Percentiles rank a stretch among this genome's conserved stretches.
Evolutionary conservation across 2,797 vertebrate genomes (phyloP).

Genomic region (Sebastiscus tertius): DNA sequence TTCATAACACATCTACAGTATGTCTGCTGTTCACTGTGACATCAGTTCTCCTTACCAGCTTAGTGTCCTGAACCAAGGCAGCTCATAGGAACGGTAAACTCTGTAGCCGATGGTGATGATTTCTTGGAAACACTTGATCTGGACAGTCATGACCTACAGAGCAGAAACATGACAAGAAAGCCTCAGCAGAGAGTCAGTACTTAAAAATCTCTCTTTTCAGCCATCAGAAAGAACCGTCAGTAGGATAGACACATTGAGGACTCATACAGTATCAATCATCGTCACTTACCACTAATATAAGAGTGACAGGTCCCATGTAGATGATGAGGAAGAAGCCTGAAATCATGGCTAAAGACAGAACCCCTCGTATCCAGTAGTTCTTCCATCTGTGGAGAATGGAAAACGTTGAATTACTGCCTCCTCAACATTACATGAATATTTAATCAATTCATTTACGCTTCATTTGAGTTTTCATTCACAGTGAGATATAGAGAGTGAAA

Average conservation of each 20-base stretch:
- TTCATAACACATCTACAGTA: background rate
- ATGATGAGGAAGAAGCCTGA: slow-evolving; percentile 92
- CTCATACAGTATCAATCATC: background rate
- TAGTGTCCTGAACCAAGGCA: slow-evolving; percentile 96
- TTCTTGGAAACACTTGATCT: slow-evolving; percentile 98
- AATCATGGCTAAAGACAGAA: slow-evolving; percentile 95
- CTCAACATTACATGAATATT: background rate
- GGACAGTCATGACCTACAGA: slow-evolving; percentile 92
- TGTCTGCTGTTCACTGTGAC: background rate
- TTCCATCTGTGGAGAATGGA: slow-evolving; percentile 88
- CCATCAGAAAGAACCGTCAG: background rate
- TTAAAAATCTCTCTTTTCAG: background rate
- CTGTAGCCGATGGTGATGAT: slow-evolving; percentile 98
- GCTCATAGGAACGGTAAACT: slow-evolving; percentile 95
- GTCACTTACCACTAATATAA: slow-evolving; percentile 85
- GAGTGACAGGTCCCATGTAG: slow-evolving; percentile 93
- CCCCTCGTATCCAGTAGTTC: slow-evolving; percentile 98
- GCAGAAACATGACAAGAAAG: background rate
- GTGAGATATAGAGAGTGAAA: background rate
- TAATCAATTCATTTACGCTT: background rate
- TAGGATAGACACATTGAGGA: background rate
- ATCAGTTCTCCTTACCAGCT: slow-evolving; percentile 89
- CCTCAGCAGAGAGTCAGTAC: background rate
- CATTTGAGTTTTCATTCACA: background rate
- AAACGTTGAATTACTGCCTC: background rate